Base-by-base conservation (phyloP, 2,797 vertebrate genomes). In the Rhynchonycteris naso region DNA sequence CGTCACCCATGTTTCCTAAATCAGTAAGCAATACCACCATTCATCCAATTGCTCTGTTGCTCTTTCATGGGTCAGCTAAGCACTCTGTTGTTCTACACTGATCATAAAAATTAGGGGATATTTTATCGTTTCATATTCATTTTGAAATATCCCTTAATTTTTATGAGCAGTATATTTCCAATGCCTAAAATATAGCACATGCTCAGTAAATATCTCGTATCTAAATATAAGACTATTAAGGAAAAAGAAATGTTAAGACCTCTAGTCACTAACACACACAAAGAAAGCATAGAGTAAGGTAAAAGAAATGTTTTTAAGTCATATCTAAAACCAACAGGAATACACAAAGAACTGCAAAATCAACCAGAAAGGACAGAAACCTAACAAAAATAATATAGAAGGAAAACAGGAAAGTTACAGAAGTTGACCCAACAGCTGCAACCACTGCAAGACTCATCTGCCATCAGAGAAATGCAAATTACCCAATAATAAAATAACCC, bases 381-480 rank as follows among this genome's bases (percentile, higher is more conserved):
- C 59, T 83, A 19, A 65, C 15, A 90, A 81, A 90, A 92, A 94
- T 84, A 96, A 74, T 43, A 90, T 4, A 69, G 28, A 16, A 85
- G 8, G 19, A 38, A 76, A 85, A 85, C 13, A 35, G 5, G 11
- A 88, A 93, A 78, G 47, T 75, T 56, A 85, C 47, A 89, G 72
- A 81, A 91, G 56, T 63, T 91, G 21, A 82, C 61, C 8, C 35
- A 87, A 94, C 5, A 26, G 35, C 11, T 66, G 26, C 10, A 66
- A 90, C 76, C 76, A 90, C 8, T 28, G 0, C 15, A 87, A 80
- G 47, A 61, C 52, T 92, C n/a, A 68, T 43, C 28, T 93, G 81
- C 75, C 72, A 95, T 61, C 68, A 82, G 33, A 87, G 91, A 96
- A 92, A 89, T 26, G 35, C 83, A 95, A 91, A 91, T 69, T 80